A percentile compares a stretch with the other conserved stretches of the same genome.
phyloP scores from a whole-genome alignment of 2,888 invertebrate genomes.

The Eristalinus aeneus region DNA sequence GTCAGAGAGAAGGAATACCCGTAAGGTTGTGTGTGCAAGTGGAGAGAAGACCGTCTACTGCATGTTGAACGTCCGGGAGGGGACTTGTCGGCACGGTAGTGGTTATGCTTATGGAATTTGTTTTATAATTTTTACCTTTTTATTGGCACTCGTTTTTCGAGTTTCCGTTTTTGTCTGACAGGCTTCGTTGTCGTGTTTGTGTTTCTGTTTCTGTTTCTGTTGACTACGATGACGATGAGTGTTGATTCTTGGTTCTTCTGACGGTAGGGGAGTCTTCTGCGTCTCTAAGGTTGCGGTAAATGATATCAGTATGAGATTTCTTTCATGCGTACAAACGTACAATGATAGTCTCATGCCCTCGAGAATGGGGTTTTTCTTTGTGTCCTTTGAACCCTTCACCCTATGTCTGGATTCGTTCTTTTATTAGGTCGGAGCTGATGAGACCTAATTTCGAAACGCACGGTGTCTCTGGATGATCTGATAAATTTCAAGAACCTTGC shows the following conservation, averaged over 20 bases:
- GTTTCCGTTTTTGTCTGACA: slow-evolving; percentile 63
- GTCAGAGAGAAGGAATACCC: slow-evolving; percentile 39
- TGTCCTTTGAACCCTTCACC: not conserved
- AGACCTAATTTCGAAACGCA: not conserved
- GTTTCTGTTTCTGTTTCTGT: slow-evolving; percentile 9
- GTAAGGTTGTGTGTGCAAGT: slow-evolving; percentile 20
- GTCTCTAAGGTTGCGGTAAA: slow-evolving; percentile 16
- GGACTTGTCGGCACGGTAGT: slow-evolving; percentile 17
- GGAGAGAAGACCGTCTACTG: not conserved
- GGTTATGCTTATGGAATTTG: slow-evolving; percentile 68
- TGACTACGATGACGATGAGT: slow-evolving; percentile 9
- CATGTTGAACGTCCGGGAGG: not conserved
- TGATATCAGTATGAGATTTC: slow-evolving; percentile 28
- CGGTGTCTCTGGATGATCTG: not conserved
- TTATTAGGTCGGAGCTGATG: not conserved
- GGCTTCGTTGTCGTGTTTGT: slow-evolving; percentile 4
- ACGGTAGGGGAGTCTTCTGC: slow-evolving; percentile 19
- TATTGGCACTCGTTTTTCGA: slow-evolving; percentile 68
- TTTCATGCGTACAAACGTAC: not conserved
- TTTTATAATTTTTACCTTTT: slow-evolving; percentile 67
- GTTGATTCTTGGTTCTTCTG: slow-evolving; percentile 20
- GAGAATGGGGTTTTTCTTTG: slow-evolving; percentile 1
- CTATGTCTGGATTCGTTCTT: not conserved
- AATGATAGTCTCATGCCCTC: not conserved
- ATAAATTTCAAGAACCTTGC: not conserved